Conservation (phyloP, 1,140 invertebrate species). For the Mercenaria mercenaria region DNA sequence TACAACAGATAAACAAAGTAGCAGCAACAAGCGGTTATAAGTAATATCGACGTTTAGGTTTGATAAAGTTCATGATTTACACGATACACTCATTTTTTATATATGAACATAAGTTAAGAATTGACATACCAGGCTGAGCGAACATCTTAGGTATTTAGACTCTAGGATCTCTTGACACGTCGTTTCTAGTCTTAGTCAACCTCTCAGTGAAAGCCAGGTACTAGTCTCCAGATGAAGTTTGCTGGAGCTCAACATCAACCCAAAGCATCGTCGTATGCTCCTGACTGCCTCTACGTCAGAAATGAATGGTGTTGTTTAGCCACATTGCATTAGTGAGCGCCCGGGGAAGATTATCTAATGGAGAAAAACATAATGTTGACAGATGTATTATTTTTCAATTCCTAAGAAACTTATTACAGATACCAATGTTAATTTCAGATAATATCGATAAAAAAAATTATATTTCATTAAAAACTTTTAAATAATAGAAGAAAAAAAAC, state of each 20-base stretch:
- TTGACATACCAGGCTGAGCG: conserved; percentile 1
- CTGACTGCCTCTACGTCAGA: neutral
- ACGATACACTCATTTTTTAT: neutral
- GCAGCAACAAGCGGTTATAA: neutral
- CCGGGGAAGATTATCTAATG: neutral
- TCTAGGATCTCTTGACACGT: neutral
- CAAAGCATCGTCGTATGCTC: neutral
- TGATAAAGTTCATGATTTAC: neutral
- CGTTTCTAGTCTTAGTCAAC: neutral
- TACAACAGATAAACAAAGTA: neutral
- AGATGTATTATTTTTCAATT: neutral
- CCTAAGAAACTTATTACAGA: neutral
- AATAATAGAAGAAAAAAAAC: too few relatives aligned
- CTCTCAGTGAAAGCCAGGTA: too few relatives aligned
- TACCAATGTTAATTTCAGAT: neutral
- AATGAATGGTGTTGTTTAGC: neutral
- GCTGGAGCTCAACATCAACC: neutral
- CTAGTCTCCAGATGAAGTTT: neutral
- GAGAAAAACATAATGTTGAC: neutral
- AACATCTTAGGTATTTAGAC: conserved; percentile 22
- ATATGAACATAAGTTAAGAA: neutral
- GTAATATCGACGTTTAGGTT: neutral
- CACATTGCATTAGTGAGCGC: neutral
- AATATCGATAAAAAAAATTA: neutral
- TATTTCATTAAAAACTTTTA: neutral